Conservation (phyloP, 2,797 vertebrate species). For the Benthosema pterotum region DNA sequence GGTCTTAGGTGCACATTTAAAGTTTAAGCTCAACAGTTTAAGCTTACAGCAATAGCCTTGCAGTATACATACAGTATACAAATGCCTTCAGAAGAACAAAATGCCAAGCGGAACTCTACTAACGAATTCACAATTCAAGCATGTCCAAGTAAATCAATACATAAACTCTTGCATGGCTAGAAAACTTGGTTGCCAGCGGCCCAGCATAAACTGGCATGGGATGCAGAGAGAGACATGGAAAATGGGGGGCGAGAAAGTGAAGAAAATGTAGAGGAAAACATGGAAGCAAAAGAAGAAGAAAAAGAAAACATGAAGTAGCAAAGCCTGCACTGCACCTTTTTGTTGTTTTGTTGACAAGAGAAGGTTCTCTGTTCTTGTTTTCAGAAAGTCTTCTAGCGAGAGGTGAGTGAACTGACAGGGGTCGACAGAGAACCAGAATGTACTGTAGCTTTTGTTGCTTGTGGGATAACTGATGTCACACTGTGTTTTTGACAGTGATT, state of each 20-base stretch:
- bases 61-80: neutral
- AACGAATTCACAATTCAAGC: slow-evolving; percentile 53
- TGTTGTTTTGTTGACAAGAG: slow-evolving; percentile 41
- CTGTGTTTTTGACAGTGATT: slow-evolving; percentile 20
- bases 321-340: slow-evolving; percentile 7
- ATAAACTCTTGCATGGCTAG: slow-evolving; percentile 48
- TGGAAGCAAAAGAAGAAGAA: slow-evolving; percentile 10
- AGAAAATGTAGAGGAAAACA: slow-evolving; percentile 6
- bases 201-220: slow-evolving; percentile 49
- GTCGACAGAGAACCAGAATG: slow-evolving; percentile 7
- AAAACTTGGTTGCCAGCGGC: slow-evolving; percentile 46
- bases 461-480: neutral
- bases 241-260: slow-evolving; percentile 6
- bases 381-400: slow-evolving; percentile 25
- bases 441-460: slow-evolving; percentile 19
- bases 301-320: neutral
- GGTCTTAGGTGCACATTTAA: slow-evolving; percentile 20
- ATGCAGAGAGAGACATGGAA: too few species aligned
- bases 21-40: slow-evolving; percentile 49
- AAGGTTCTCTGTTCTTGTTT: slow-evolving; percentile 26
- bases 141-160: slow-evolving; percentile 53
- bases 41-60: slow-evolving; percentile 31
- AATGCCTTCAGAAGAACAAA: slow-evolving; percentile 52
- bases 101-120: slow-evolving; percentile 24
- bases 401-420: slow-evolving; percentile 11